Conservation (phyloP, 2,888 invertebrate genomes). For the Sarcophaga carnaria region DNA sequence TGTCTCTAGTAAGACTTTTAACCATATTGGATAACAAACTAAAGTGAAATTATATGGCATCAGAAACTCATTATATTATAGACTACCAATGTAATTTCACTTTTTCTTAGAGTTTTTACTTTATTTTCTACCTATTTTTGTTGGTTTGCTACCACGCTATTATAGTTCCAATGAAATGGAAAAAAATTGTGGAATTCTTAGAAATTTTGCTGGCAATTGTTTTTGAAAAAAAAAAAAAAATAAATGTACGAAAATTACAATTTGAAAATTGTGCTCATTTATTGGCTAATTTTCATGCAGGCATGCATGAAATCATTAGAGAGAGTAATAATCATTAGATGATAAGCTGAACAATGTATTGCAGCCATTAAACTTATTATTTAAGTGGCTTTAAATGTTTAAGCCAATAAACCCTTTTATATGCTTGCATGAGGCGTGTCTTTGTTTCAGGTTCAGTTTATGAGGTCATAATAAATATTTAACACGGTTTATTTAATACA, state of each 20-base stretch:
- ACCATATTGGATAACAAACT: constrained; percentile 49
- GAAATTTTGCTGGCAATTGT: background rate
- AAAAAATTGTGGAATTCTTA: background rate
- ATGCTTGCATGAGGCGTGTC: too few species aligned
- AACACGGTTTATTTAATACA: background rate
- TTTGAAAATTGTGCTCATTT: background rate
- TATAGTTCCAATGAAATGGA: constrained; percentile 1
- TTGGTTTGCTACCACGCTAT: constrained; percentile 10
- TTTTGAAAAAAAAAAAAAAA: too few species aligned
- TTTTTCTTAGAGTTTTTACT: constrained; percentile 35
- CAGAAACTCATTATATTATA: constrained; percentile 60
- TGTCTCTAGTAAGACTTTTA: constrained; percentile 3
- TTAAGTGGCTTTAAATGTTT: too few species aligned
- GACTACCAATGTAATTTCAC: constrained; percentile 64
- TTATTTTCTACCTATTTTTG: background rate
- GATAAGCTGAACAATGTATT: too few species aligned
- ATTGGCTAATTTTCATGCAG: background rate
- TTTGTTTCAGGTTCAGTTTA: background rate
- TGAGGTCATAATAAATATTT: background rate
- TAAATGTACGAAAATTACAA: background rate
- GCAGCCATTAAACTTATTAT: too few species aligned
- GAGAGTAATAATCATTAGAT: background rate
- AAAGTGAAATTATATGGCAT: constrained; percentile 64
- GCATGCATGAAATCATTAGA: background rate
- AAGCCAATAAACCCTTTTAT: too few species aligned